Base-by-base conservation (phyloP, 2,113 vertebrate genomes). In the Cryptotis parvus region DNA sequence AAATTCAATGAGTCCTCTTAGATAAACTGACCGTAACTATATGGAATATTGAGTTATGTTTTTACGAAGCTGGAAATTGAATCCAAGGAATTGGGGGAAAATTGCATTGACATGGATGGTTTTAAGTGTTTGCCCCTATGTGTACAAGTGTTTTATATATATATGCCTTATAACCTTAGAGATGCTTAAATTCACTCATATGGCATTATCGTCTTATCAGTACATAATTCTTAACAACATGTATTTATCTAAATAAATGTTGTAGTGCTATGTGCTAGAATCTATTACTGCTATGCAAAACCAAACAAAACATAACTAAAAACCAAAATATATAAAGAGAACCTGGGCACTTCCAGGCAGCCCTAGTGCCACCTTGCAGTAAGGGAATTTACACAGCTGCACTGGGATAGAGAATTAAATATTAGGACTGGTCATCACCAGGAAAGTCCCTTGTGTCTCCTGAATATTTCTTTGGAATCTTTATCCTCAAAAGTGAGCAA, bases 181-280 rank as follows among this genome's bases (percentile, higher is more conserved):
- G 1, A 9, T 29, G 0, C 70, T 55, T 73, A 16, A 52, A 1
- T 2, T 81, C 0, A 43, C 7, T 18, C 27, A 15, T 24, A 73
- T 16, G 52, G 33, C 1, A 45, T 72, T 88, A 29, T 61, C 22
- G n/a, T n/a, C n/a, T 76, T 14, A 78, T 61, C 58, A 77, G 39
- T 29, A 1, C 27, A 49, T 77, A 26, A 58, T 5, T 45, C 29
- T 76, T 83, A 41, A 55, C 22, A 31, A 18, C 37, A 41, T 16
- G 52, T 55, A 7, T 73, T 68, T 15, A 35, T 31, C 77, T 76
- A 61, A 92, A 70, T 39, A 78, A 72, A 77, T 77, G 69, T 27
- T 31, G 66, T 27, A 73, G 15, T 69, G 12, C 45, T 43, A 65
- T 80, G n/a, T n/a, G n/a, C n/a, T n/a, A n/a, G n/a, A 27, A 9